phyloP scores from a whole-genome alignment of 1,140 invertebrate genomes.

The Gryon sp. region DNA sequence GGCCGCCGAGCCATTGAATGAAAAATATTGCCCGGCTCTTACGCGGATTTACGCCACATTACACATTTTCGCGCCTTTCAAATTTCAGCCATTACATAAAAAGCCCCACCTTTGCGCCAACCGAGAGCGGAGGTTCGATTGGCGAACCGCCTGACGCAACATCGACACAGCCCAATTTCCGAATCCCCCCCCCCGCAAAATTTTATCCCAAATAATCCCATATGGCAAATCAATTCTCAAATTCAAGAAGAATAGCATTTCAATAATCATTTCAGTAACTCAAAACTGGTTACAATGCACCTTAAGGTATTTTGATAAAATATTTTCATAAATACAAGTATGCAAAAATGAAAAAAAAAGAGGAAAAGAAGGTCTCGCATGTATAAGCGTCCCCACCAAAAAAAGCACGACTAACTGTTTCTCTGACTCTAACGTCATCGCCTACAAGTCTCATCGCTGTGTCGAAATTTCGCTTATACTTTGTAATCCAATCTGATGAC shows the following conservation, averaged over 20 bases:
- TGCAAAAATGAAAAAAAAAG: slow-evolving; percentile 24
- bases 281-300: slow-evolving; percentile 67
- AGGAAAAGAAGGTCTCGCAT: slow-evolving; percentile 24
- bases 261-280: neutral
- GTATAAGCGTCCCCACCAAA: slow-evolving; percentile 14
- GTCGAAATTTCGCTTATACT: slow-evolving; percentile 55
- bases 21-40: slow-evolving; percentile 41
- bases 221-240: too few species aligned
- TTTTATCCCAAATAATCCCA: too few species aligned
- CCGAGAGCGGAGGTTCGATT: slow-evolving; percentile 26
- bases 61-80: slow-evolving; percentile 58
- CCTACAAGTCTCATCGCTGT: slow-evolving; percentile 38
- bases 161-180: slow-evolving; percentile 19
- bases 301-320: too few species aligned
- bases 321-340: too few species aligned
- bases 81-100: slow-evolving; percentile 59
- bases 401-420: slow-evolving; percentile 12
- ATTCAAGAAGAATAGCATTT: slow-evolving; percentile 1
- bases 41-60: slow-evolving; percentile 41
- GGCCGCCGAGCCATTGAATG: too few species aligned
- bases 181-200: neutral
- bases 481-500: too few species aligned
- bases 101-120: slow-evolving; percentile 39
- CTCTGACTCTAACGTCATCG: slow-evolving; percentile 26
- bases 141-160: slow-evolving; percentile 44